These are phyloP conservation scores for Lasioglossum albipes DNA, from an alignment of 1,140 invertebrate genomes.

Conservation along the genomic window DNA sequence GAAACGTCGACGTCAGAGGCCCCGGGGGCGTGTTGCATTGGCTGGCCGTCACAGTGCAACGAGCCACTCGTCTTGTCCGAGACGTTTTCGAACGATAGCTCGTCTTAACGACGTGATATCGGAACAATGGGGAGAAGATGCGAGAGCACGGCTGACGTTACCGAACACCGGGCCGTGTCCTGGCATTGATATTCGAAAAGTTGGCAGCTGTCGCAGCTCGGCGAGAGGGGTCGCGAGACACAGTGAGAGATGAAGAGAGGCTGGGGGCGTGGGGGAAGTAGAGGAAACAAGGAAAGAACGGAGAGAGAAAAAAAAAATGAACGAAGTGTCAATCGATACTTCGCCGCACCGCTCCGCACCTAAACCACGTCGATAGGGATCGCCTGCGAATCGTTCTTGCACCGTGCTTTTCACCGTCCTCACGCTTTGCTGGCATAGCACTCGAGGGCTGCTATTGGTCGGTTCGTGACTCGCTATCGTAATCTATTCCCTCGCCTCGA, in stretches of 20 bases:
- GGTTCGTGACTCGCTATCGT: conserved; percentile 2
- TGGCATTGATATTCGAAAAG: conserved; percentile 44
- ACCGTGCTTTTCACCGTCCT: conserved; percentile 32
- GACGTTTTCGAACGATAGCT: background rate
- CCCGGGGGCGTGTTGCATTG: background rate
- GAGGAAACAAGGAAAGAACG: background rate
- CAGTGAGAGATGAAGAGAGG: too few relatives aligned
- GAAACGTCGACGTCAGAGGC: too few relatives aligned
- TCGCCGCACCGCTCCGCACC: background rate
- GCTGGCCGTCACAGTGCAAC: background rate
- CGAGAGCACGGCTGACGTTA: conserved; percentile 9
- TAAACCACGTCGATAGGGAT: conserved; percentile 27
- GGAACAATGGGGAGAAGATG: conserved; percentile 9
- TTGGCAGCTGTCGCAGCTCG: conserved; percentile 41
- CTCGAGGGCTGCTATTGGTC: conserved; percentile 25
- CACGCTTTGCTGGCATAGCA: conserved; percentile 44
- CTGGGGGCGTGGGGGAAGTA: background rate
- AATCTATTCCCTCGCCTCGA: background rate
- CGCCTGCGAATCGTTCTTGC: conserved; percentile 39
- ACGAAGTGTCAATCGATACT: conserved; percentile 38
- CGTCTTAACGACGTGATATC: conserved; percentile 12
- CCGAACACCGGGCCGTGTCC: conserved; percentile 4
- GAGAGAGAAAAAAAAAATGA: background rate
- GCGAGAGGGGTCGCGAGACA: conserved; percentile 1
- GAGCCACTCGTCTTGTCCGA: background rate